Evolutionary conservation across 2,888 invertebrate genomes (phyloP).

Genomic region (Pachliopta kotzebuea): DNA sequence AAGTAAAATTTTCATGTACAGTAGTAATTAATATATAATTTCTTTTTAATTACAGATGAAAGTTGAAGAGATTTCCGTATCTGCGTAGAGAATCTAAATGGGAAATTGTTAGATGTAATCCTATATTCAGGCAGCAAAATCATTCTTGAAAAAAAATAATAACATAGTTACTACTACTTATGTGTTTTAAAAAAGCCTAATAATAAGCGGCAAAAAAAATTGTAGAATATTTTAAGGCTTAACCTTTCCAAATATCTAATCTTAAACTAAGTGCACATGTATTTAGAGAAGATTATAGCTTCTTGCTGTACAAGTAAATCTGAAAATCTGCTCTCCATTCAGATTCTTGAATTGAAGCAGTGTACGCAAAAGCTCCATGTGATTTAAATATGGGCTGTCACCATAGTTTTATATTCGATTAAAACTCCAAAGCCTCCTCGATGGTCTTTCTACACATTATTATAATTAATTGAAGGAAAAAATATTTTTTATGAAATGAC

Average conservation of each 20-base stretch:
- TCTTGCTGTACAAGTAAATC: slow-evolving; percentile 53
- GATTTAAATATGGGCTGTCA: slow-evolving; percentile 58
- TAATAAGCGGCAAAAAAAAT: slow-evolving; percentile 66
- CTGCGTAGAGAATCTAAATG: slow-evolving; percentile 72
- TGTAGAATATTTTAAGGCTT: slow-evolving; percentile 74
- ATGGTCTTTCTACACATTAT: slow-evolving; percentile 53
- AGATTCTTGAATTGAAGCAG: slow-evolving; percentile 1
- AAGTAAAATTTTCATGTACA: neutral
- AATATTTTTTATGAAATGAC: slow-evolving; percentile 78
- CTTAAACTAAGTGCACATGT: slow-evolving; percentile 75
- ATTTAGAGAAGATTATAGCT: slow-evolving; percentile 68
- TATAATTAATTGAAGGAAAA: slow-evolving; percentile 57
- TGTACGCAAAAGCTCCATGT: slow-evolving; percentile 51
- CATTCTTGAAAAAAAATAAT: slow-evolving; percentile 59
- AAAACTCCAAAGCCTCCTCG: slow-evolving; percentile 38
- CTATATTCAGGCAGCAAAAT: slow-evolving; percentile 65
- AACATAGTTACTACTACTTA: slow-evolving; percentile 56
- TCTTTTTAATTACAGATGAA: slow-evolving; percentile 66
- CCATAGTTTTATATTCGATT: slow-evolving; percentile 63
- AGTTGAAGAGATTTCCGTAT: slow-evolving; percentile 74
- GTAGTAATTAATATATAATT: neutral
- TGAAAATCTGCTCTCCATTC: slow-evolving; percentile 5
- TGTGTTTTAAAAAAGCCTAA: slow-evolving; percentile 76
- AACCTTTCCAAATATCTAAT: slow-evolving; percentile 72
- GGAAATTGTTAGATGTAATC: slow-evolving; percentile 74